Conservation (phyloP, 2,113 vertebrate genomes). For the Xenopus borealis region DNA sequence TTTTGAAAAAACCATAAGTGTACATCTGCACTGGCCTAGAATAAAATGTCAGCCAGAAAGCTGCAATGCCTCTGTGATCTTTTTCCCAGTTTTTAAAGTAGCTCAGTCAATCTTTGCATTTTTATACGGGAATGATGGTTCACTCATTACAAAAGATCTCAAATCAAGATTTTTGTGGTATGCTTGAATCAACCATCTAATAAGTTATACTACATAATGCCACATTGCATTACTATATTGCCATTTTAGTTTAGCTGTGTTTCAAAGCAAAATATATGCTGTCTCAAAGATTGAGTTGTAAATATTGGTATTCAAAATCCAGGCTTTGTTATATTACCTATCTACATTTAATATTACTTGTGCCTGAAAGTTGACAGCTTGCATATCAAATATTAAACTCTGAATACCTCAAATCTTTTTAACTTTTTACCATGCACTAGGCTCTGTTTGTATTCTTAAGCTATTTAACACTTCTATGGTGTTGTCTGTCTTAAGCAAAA, state of each 20-base stretch:
- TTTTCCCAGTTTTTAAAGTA: too few relatives aligned
- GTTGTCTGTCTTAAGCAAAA: conserved; percentile 2
- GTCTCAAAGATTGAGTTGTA: conserved; percentile 7
- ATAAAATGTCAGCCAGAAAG: too few relatives aligned
- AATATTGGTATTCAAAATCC: conserved; percentile 16
- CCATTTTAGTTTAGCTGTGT: conserved; percentile 1
- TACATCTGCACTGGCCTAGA: too few relatives aligned
- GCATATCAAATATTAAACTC: conserved; percentile 20
- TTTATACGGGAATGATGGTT: too few relatives aligned
- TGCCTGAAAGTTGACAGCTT: conserved; percentile 12
- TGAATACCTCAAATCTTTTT: conserved; percentile 4
- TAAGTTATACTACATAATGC: neutral
- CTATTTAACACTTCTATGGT: conserved; percentile 10
- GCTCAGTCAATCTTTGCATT: too few relatives aligned
- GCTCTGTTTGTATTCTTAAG: neutral
- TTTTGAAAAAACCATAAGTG: too few relatives aligned
- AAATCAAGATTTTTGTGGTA: neutral
- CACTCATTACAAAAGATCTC: too few relatives aligned
- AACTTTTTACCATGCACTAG: neutral
- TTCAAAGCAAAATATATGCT: neutral
- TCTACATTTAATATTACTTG: conserved; percentile 12
- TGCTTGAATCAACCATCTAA: neutral
- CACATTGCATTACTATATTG: conserved; percentile 5
- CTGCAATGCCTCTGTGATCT: too few relatives aligned
- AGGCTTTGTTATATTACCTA: conserved; percentile 14